Conservation (phyloP, 2,113 vertebrate species). For the Rhea pennata region DNA sequence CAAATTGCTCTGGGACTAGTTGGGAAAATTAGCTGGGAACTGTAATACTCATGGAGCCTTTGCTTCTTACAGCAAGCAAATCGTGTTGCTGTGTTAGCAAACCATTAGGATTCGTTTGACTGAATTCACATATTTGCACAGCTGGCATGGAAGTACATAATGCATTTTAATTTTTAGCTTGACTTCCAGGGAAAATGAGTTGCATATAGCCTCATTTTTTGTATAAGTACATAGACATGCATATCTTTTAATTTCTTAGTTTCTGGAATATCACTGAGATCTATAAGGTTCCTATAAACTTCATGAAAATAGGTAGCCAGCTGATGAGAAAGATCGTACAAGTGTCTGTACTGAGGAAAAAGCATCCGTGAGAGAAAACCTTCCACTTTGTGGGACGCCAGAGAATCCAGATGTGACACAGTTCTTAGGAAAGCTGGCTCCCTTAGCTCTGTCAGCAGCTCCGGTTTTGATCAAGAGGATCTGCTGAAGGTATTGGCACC, state of each 20-base stretch:
- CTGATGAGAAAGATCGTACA: background rate
- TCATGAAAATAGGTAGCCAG: background rate
- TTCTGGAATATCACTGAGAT: background rate
- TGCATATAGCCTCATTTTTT: background rate
- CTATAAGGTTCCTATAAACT: background rate
- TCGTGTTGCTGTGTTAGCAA: background rate
- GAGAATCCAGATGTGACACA: background rate
- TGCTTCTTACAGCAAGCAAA: background rate
- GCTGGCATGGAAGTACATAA: background rate
- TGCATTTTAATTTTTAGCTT: background rate
- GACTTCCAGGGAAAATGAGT: background rate
- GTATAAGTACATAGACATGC: background rate
- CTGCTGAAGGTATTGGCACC: background rate
- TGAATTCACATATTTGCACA: background rate
- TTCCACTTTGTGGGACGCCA: background rate
- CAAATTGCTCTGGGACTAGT: background rate
- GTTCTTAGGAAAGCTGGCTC: background rate
- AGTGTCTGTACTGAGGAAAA: fast-evolving
- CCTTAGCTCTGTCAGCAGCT: background rate
- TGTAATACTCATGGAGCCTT: background rate
- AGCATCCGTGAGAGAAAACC: background rate
- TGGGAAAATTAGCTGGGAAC: background rate
- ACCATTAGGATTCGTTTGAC: background rate
- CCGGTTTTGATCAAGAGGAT: background rate
- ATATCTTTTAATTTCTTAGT: background rate